A percentile compares a stretch with the other conserved stretches of the same genome.
phyloP scores from a whole-genome alignment of 2,888 invertebrate genomes.

The Teleiodes luculella region DNA sequence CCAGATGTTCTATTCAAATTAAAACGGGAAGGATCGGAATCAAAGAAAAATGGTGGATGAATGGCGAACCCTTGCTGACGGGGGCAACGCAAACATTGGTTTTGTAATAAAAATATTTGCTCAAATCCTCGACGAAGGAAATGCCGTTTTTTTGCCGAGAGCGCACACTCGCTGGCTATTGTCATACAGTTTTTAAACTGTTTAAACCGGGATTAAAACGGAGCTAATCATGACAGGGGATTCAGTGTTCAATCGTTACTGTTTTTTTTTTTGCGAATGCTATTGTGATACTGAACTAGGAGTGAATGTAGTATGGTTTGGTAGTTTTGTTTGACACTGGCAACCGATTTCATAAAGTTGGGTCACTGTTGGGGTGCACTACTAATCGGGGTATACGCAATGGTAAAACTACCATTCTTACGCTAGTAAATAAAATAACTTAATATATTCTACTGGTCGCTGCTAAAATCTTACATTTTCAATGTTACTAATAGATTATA shows the following conservation, averaged over 20 bases:
- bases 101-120: constrained; percentile 77
- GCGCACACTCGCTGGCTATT: constrained; percentile 52
- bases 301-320: background rate
- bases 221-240: constrained; percentile 61
- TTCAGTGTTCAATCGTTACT: constrained; percentile 31
- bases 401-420: no score
- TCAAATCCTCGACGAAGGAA: constrained; percentile 59
- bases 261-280: constrained; percentile 23
- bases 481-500: no score
- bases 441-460: no score
- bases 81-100: constrained; percentile 72
- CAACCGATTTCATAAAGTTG: background rate
- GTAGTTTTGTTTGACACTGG: background rate
- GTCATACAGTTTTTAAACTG: constrained; percentile 57
- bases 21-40: constrained; percentile 52
- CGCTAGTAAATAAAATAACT: no score
- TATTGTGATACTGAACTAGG: background rate
- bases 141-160: constrained; percentile 52
- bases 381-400: no score
- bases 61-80: constrained; percentile 65
- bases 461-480: no score
- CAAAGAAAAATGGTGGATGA: constrained; percentile 60
- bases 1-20: constrained; percentile 61
- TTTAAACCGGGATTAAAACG: constrained; percentile 64
- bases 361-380: background rate